Base-by-base conservation (phyloP, 2,888 invertebrate species). In the Mythimna albipuncta region DNA sequence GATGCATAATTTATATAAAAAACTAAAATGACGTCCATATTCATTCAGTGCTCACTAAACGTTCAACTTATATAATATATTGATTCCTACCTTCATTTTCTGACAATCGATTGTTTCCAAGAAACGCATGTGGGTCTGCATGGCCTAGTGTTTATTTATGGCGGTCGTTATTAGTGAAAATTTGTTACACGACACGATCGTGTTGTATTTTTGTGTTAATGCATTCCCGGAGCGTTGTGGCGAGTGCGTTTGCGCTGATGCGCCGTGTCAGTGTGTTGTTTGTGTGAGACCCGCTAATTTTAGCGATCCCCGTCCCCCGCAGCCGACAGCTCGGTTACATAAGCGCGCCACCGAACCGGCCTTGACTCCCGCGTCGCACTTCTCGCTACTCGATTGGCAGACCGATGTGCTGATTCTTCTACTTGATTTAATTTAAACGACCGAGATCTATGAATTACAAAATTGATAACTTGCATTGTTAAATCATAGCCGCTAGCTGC, bases 301-400 rank as follows among this genome's bases (percentile, higher is more conserved):
- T 95, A 96, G 94, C 95, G 89, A 87, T 87, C 81, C 85, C 84
- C 91, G 90, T 90, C 93, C 92, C 94, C 93, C 94, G 90, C 93
- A 80, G 87, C 52, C 81, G 70, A 54, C 79, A 70, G 81, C 64
- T 66, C 85, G 86, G 91, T 96, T 96, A 95, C 87, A 92, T 96
- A 96, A 96, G 90, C 92, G 91, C 92, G 92, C 93, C 92, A 92
- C 91, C 85, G 79, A 74, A 75, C 84, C 91, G 96, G 95, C 96
- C 96, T 96, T 96, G 96, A 96, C 96, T 96, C 96, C 95, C 94
- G 96, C 96, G 95, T 95, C 89, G 92, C 88, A 89, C 89, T 88
- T 86, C 89, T 86, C 86, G 86, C 83, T 86, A 81, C 86, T 87
- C 87, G 88, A 91, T 90, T 93, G 91, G 89, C 90, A 90, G 88